A percentile compares a stretch with the other conserved stretches of the same genome.
Conservation (phyloP, 2,797 vertebrate species). For the Prionace glauca region DNA sequence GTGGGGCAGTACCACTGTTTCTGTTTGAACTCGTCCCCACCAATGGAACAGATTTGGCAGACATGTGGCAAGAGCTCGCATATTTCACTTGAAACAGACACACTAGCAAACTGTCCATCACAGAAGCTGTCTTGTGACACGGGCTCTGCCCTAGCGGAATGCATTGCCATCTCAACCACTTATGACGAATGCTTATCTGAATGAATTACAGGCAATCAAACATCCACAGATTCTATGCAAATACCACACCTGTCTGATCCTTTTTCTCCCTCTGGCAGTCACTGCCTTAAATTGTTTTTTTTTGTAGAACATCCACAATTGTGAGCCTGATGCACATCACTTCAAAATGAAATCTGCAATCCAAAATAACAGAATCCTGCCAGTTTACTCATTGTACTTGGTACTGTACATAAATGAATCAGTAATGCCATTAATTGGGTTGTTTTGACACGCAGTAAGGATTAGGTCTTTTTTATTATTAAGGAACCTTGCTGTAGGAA, state of each 20-base stretch:
- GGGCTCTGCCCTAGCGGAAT: background rate
- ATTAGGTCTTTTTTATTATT: slow-evolving; percentile 13
- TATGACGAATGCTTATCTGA: slow-evolving; percentile 13
- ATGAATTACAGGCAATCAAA: slow-evolving; percentile 15
- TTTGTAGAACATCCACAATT: background rate
- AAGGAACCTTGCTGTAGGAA: background rate
- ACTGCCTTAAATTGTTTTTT: background rate
- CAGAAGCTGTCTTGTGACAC: background rate
- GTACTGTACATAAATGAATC: background rate
- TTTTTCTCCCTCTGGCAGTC: background rate
- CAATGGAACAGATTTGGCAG: background rate
- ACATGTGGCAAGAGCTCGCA: background rate
- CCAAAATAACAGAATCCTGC: background rate
- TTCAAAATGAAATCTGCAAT: background rate
- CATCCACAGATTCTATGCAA: background rate
- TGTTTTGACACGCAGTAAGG: background rate
- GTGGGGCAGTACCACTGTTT: background rate
- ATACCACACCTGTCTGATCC: slow-evolving; percentile 16
- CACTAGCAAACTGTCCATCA: background rate
- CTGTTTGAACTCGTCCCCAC: background rate
- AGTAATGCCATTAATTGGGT: background rate
- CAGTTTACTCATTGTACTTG: background rate
- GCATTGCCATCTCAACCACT: slow-evolving; percentile 9
- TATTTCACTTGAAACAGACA: slow-evolving; percentile 22
- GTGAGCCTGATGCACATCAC: background rate